phyloP scores from a whole-genome alignment of 2,797 vertebrate species.

The Sebastes oblongus region DNA sequence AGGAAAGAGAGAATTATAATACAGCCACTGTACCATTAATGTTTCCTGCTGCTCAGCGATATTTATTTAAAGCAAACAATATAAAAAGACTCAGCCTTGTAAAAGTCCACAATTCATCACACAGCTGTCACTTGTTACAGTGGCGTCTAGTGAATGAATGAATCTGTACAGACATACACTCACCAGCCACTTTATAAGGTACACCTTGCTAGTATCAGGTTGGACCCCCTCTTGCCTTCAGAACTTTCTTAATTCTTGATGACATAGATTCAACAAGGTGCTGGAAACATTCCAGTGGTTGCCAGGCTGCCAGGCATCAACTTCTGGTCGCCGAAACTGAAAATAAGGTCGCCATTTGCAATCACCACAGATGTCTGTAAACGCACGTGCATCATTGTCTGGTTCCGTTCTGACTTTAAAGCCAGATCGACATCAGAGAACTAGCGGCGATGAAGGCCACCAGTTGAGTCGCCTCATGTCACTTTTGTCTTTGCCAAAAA shows the following conservation, averaged over 20 bases:
- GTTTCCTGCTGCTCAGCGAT: slow-evolving; percentile 25
- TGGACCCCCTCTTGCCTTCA: neutral
- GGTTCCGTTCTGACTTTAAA: too few relatives aligned
- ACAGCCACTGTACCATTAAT: slow-evolving; percentile 4
- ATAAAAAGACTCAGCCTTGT: neutral
- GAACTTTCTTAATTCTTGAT: neutral
- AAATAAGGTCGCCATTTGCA: too few relatives aligned
- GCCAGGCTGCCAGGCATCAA: too few relatives aligned
- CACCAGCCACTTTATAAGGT: neutral
- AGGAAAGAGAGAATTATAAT: slow-evolving; percentile 11
- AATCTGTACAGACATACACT: neutral
- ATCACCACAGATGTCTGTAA: too few relatives aligned
- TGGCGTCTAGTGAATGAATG: neutral
- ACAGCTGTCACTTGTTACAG: neutral
- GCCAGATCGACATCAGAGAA: too few relatives aligned
- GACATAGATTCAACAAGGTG: neutral
- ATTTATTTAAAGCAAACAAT: slow-evolving; percentile 22
- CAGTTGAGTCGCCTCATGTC: too few relatives aligned
- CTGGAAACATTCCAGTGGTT: too few relatives aligned
- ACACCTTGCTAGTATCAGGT: neutral
- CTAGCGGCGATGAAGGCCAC: too few relatives aligned
- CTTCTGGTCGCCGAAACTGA: too few relatives aligned
- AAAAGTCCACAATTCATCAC: neutral
- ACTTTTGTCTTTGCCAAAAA: too few relatives aligned
- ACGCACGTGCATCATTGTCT: too few relatives aligned